These are phyloP conservation scores for Drosophila prolongata DNA, from an alignment of 2,888 invertebrate genomes.

Conservation along the genomic window DNA sequence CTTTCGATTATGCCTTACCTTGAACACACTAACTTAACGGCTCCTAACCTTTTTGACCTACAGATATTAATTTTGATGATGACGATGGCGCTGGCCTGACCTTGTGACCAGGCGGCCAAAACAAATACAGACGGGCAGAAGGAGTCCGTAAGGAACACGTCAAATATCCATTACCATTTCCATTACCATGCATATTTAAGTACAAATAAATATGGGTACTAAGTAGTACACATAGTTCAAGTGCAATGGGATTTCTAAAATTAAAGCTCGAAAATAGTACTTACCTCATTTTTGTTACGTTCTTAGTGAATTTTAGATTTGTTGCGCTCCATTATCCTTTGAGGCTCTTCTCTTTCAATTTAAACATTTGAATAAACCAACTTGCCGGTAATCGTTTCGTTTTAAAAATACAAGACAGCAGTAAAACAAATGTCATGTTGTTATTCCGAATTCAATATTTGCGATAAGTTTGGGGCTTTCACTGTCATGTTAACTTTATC, in stretches of 20 bases:
- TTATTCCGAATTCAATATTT: conserved; percentile 37
- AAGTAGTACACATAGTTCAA: conserved; percentile 21
- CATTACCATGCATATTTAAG: conserved; percentile 35
- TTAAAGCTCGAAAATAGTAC: not conserved
- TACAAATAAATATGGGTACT: conserved; percentile 17
- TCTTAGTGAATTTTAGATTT: conserved; percentile 23
- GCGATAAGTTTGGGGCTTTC: conserved; percentile 40
- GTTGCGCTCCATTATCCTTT: conserved; percentile 14
- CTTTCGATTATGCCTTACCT: conserved; percentile 34
- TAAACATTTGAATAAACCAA: not conserved
- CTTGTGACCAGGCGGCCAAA: conserved; percentile 37
- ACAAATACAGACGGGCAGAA: conserved; percentile 32
- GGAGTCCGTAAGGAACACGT: conserved; percentile 29
- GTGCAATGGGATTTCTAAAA: conserved; percentile 12
- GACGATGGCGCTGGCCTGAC: conserved; percentile 26
- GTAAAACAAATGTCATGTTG: conserved; percentile 41
- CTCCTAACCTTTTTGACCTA: conserved; percentile 42
- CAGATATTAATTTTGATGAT: conserved; percentile 40
- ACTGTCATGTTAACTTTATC: conserved; percentile 39
- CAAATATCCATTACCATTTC: conserved; percentile 36
- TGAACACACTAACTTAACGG: conserved; percentile 18
- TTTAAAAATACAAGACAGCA: conserved; percentile 18
- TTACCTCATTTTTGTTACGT: conserved; percentile 31
- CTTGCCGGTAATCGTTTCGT: not conserved
- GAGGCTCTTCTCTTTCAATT: not conserved